Evolutionary conservation across 1,140 invertebrate species (phyloP), one percentile per base, ranked within the genome.

Genomic region (Solenopsis invicta): DNA sequence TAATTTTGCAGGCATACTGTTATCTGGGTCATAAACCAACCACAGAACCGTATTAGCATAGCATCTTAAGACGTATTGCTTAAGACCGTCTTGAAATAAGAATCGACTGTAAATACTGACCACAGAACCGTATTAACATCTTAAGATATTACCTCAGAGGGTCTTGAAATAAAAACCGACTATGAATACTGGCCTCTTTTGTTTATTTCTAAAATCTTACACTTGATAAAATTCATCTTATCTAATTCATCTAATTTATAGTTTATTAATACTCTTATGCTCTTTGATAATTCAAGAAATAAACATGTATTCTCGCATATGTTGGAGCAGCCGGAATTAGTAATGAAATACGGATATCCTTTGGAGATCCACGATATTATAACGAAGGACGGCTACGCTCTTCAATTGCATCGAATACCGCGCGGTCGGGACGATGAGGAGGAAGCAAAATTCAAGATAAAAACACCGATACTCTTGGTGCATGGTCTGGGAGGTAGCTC

Each of bases 401-500:
- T 97, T 0, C 94, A 94, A 37, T 82, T 97, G 34, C 96, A 97
- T 88, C 93, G 96, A 78, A 97, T 97, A 89, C 95, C 95, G 41
- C 48, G 37, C 93, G 97, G 97, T 78, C 95, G 94, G n/a, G 95
- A 96, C 66, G 94, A 95, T 62, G 92, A 80, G 6, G 8, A 6
- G 72, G 89, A 81, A 59, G 41, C 16, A 64, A 85, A 76, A 45
- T 90, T 6, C 41, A 75, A 4, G 94, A 4, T 96, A 95, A 84
- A 94, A 95, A 16, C 16, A 96, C 97, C 96, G 0, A 94, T 97
- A 29, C 96, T 97, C 37, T 92, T 98, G 1, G 96, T 97, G 94
- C 98, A 98, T 92, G 98, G 98, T 1, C 91, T 98, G 9, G 91
- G 97, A 9, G 96, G 96, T 2, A 97, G 97, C 41, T 97, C 97